phyloP scores from a whole-genome alignment of 1,140 invertebrate genomes.

The Tetramorium parvispinum region DNA sequence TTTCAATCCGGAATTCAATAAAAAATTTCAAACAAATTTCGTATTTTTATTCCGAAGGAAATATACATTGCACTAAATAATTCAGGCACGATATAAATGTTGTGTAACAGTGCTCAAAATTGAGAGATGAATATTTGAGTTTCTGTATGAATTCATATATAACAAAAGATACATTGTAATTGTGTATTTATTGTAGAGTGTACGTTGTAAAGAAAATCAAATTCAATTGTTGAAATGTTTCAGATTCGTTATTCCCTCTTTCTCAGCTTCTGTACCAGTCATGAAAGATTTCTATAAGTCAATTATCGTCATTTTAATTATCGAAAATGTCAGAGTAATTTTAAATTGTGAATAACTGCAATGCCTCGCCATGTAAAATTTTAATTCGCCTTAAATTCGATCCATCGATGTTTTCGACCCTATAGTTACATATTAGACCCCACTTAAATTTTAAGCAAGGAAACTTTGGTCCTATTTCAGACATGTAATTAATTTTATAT shows the following conservation, averaged over 20 bases:
- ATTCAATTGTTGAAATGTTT: neutral
- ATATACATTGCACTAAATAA: neutral
- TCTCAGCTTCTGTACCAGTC: neutral
- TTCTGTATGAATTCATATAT: neutral
- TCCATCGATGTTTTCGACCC: conserved; percentile 27
- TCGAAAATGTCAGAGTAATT: neutral
- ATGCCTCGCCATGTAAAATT: neutral
- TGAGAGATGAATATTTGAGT: neutral
- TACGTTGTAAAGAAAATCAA: neutral
- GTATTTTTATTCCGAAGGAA: neutral
- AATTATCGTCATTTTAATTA: neutral
- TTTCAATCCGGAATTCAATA: neutral
- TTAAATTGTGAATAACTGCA: neutral
- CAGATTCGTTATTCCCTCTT: neutral
- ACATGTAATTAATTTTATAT: conserved; percentile 42
- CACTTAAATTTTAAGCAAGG: conserved; percentile 36
- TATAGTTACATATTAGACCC: conserved; percentile 3
- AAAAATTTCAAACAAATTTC: neutral
- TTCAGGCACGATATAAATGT: neutral
- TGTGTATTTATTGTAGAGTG: neutral
- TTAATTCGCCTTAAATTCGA: conserved; percentile 5
- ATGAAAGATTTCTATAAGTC: conserved; percentile 8
- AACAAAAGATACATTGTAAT: neutral
- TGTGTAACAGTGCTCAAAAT: neutral
- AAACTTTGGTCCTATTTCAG: conserved; percentile 13